A percentile compares a stretch with the other conserved stretches of the same genome.
Conservation (phyloP, 2,888 invertebrate genomes). For the Salpingus planirostris region DNA sequence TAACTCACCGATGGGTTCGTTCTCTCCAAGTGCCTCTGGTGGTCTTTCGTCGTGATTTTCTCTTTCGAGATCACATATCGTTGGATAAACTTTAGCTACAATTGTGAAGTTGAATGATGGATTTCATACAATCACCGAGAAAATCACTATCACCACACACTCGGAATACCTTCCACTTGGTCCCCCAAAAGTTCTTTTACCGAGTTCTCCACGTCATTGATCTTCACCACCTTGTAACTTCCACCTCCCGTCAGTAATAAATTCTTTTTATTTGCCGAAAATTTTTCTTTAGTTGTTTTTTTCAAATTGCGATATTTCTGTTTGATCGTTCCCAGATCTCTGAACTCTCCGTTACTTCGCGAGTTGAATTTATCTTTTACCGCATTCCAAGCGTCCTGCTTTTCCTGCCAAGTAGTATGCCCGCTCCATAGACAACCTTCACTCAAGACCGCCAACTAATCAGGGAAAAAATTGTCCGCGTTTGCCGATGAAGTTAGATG, state of each 20-base stretch:
- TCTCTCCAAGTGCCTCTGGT: too few species aligned
- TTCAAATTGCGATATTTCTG: neutral
- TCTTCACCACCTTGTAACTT: neutral
- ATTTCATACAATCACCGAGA: too few species aligned
- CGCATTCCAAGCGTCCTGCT: neutral
- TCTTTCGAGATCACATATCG: too few species aligned
- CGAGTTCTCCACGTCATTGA: neutral
- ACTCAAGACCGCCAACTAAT: too few species aligned
- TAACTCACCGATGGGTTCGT: too few species aligned
- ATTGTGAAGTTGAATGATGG: too few species aligned
- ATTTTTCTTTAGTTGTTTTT: neutral
- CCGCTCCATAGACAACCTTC: too few species aligned
- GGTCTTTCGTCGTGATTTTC: too few species aligned
- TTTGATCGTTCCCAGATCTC: neutral
- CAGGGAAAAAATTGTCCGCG: too few species aligned
- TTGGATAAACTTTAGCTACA: too few species aligned
- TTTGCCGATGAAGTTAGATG: too few species aligned
- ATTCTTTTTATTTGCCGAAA: neutral
- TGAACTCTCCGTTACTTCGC: neutral
- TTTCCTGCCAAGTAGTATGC: too few species aligned
- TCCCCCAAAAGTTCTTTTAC: neutral
- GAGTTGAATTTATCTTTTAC: neutral
- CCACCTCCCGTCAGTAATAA: neutral
- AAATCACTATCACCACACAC: neutral
- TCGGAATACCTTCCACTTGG: neutral